Conservation (phyloP, 2,888 invertebrate species). For the Ennomos quercinarius region DNA sequence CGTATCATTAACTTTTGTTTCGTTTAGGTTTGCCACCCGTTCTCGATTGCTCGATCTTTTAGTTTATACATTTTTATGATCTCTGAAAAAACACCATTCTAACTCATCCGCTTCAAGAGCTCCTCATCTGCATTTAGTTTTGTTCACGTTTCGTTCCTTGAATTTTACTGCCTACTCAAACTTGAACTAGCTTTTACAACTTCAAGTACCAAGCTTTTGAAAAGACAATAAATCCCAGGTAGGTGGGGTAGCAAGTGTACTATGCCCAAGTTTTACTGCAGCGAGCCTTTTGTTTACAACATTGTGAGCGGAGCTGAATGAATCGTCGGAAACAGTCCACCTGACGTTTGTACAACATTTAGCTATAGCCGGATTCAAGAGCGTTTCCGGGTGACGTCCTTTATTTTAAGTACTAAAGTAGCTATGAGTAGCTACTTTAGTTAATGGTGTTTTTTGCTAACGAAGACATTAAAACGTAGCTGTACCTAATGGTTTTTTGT, state of each 20-base stretch:
- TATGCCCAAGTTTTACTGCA: conserved; percentile 50
- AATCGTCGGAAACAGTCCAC: conserved; percentile 56
- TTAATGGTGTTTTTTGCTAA: conserved; percentile 38
- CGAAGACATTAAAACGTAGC: conserved; percentile 6
- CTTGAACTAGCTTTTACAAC: conserved; percentile 22
- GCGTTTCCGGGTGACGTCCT: conserved; percentile 40
- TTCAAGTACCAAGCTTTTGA: conserved; percentile 39
- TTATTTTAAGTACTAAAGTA: conserved; percentile 49
- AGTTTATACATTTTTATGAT: no score
- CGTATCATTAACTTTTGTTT: conserved; percentile 47
- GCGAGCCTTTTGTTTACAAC: conserved; percentile 54
- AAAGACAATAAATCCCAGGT: conserved; percentile 46
- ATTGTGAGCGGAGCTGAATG: conserved; percentile 43
- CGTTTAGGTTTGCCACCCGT: conserved; percentile 15
- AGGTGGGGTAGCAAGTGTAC: conserved; percentile 54
- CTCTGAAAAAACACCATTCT: neutral
- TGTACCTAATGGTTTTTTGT: neutral
- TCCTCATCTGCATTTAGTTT: no score
- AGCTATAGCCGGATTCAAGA: conserved; percentile 39
- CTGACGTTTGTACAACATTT: conserved; percentile 52
- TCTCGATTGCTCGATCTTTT: neutral
- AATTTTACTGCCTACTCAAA: conserved; percentile 38
- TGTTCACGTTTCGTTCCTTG: no score
- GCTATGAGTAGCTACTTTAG: conserved; percentile 47
- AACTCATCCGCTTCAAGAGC: neutral